phyloP scores from a whole-genome alignment of 1,140 invertebrate species.

The Polypedilum pembai region DNA sequence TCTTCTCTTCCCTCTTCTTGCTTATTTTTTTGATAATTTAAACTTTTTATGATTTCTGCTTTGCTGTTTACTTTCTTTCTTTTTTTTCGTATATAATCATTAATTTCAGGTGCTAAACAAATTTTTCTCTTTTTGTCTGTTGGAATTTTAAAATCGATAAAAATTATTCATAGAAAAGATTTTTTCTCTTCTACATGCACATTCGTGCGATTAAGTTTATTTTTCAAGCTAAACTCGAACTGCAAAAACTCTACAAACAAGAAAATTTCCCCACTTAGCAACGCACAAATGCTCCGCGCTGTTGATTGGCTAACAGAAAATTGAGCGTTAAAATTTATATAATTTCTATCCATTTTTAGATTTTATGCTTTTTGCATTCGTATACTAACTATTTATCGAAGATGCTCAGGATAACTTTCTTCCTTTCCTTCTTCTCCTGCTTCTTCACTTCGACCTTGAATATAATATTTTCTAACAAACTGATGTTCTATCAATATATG shows the following conservation, averaged over 20 bases:
- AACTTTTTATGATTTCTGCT: conserved; percentile 2
- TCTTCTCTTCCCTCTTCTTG: background rate
- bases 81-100: background rate
- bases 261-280: background rate
- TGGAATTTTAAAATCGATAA: background rate
- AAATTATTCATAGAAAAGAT: background rate
- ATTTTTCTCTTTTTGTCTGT: too few species aligned
- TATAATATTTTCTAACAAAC: background rate
- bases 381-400: background rate
- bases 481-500: too few species aligned
- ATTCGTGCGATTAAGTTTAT: background rate
- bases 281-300: background rate
- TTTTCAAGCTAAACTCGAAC: background rate
- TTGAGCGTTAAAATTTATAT: background rate
- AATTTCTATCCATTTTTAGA: background rate
- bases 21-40: conserved; percentile 13
- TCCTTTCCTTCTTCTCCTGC: background rate
- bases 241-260: conserved; percentile 6
- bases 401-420: background rate
- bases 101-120: too few species aligned
- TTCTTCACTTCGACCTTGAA: background rate
- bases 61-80: background rate
- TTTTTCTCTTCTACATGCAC: background rate
- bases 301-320: background rate
- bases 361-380: background rate